Evolutionary conservation across 2,797 vertebrate species (phyloP), one percentile per base, ranked within the genome.

Genomic region (Telmatherina bonti): DNA sequence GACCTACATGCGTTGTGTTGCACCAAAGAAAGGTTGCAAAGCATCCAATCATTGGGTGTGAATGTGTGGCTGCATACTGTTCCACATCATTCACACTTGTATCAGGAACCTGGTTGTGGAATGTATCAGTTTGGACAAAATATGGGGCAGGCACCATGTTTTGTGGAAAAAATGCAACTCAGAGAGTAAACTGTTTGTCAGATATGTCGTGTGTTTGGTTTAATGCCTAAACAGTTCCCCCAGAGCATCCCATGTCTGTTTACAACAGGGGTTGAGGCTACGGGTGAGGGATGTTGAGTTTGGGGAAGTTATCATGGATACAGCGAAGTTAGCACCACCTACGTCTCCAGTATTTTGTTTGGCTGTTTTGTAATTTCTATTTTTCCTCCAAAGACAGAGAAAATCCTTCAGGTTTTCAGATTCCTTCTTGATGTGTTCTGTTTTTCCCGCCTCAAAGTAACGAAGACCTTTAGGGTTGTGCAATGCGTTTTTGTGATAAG

Each of bases 111-210:
- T 72, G 62, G 56, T 84, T 76, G 70, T 75, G 82, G 88, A 90
- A 92, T 91, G 84, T 68, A 72, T 83, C 76, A 68, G 84, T 84
- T 88, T 90, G 85, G 72, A 83, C 74, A 69, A 59, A 85, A 90
- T 88, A 74, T 73, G 72, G 70, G 68, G 41, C 84, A 85, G 83
- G 71, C 85, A 77, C 77, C 52, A 16, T 83, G 78, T 85, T 89
- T 91, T 88, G 72, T 80, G 79, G 87, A 85, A 90, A 85, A 92
- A 92, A 92, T 88, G 82, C 90, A 89, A 65, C 58, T 59, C 70
- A 1, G 67, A 87, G 82, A 83, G 86, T 94, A 95, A 95, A 95
- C 89, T 92, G 93, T 95, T 95, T 95, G 93, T 94, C 91, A 91
- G 90, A 89, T 87, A 74, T 86, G 85, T 88, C 78, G 54, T 91